phyloP scores from a whole-genome alignment of 1,140 invertebrate genomes.

The Bemisia tabaci region DNA sequence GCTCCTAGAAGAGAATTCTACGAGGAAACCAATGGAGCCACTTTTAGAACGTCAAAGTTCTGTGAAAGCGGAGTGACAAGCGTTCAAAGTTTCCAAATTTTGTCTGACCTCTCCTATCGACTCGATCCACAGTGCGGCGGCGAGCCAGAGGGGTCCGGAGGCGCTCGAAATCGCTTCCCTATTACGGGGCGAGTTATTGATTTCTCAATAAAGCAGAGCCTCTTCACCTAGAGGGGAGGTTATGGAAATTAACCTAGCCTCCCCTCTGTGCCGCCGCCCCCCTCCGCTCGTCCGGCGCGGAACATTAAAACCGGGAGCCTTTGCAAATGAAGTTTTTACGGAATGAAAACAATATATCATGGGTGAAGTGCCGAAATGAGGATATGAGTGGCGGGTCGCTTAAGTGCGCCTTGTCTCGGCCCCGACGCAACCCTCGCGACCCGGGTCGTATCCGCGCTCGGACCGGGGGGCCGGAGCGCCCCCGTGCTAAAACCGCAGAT shows the following conservation, averaged over 20 bases:
- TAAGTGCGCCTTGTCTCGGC: neutral
- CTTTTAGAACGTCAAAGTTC: too few species aligned
- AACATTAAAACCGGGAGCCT: neutral
- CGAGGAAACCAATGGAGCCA: too few species aligned
- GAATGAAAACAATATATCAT: neutral
- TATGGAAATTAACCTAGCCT: neutral
- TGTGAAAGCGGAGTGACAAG: too few species aligned
- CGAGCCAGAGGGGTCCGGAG: neutral
- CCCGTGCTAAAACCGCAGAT: too few species aligned
- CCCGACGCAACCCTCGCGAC: neutral
- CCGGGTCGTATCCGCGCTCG: too few species aligned
- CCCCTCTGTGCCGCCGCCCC: neutral
- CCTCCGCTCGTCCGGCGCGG: neutral
- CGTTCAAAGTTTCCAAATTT: too few species aligned
- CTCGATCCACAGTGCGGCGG: too few species aligned
- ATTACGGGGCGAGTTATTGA: neutral
- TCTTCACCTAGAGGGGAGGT: neutral
- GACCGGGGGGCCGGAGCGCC: too few species aligned
- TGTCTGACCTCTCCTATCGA: too few species aligned
- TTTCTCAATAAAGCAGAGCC: neutral
- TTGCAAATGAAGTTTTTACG: neutral
- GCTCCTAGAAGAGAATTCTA: too few species aligned
- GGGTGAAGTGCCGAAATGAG: neutral
- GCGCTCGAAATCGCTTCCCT: too few species aligned
- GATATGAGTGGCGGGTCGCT: neutral